Base-by-base conservation (phyloP, 2,797 vertebrate species). In the Avahi laniger region DNA sequence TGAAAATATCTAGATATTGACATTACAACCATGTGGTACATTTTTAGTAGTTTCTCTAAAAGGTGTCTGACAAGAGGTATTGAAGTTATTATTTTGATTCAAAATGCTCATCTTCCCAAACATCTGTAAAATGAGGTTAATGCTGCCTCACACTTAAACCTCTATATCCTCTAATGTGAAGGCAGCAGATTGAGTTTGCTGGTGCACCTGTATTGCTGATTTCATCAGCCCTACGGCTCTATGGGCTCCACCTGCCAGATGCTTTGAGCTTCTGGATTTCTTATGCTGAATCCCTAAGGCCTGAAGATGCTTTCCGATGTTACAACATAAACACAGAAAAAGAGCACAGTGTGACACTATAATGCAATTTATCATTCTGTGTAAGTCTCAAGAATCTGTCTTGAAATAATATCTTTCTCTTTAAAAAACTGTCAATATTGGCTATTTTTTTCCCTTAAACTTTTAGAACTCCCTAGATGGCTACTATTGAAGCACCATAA, bases 21-120 rank as follows among this genome's bases (percentile, higher is more conserved):
- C 59, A 73, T 63, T 83, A 78, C 52, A 72, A 35, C 18, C 76
- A 33, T 0, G 26, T 43, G 20, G 28, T 35, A 3, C 14, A 57
- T n/a, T 92, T 89, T 94, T 50, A 67, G 8, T 26, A 67, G 9
- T 90, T 86, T 94, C 48, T 78, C 48, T 92, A 67, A 67, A 72
- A 85, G 12, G 5, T 59, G 7, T 35, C 46, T 72, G 41, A 72
- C 20, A 83, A 87, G 52, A 80, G 43, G 65, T 84, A n/a, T 30
- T 65, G n/a, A 81, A 73, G 4, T 57, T 4, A 24, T 72, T 41
- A 48, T 59, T 78, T 65, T 38, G n/a, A 82, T 50, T 59, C 33
- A 33, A 78, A 70, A 81, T 78, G 41, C 8, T 79, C 33, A 30
- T 59, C 15, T 84, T 88, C 20, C 17, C 35, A 91, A 69, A 92